Percentiles rank a stretch among this genome's conserved stretches.
These are phyloP conservation scores for Aptenodytes patagonicus DNA, from an alignment of 2,113 vertebrate species.

Conservation along the genomic window DNA sequence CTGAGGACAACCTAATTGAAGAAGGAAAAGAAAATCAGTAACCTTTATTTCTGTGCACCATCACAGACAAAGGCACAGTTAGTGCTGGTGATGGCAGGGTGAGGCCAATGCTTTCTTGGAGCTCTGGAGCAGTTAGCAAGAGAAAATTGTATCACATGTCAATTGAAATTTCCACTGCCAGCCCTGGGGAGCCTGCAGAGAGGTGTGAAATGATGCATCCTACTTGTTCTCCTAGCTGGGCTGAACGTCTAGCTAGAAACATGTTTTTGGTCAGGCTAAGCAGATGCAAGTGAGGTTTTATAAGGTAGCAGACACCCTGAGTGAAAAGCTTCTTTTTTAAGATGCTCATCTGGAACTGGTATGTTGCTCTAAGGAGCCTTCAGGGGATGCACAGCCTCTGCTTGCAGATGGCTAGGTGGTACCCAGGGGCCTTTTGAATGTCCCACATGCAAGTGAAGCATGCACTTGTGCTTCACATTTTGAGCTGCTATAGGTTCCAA, in stretches of 20 bases:
- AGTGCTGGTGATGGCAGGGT: background rate
- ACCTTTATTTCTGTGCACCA: background rate
- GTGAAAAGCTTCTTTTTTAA: background rate
- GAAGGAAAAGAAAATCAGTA: background rate
- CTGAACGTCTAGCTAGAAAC: background rate
- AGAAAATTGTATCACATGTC: background rate
- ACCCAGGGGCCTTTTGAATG: background rate
- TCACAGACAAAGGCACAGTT: background rate
- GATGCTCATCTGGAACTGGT: background rate
- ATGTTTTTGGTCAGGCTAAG: background rate
- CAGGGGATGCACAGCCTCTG: background rate
- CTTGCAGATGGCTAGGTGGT: background rate
- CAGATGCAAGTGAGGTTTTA: background rate
- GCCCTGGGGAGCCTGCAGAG: background rate
- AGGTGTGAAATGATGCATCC: background rate
- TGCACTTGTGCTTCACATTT: background rate
- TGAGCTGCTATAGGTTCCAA: background rate
- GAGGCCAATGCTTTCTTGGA: background rate
- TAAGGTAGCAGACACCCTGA: background rate
- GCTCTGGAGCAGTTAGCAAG: background rate
- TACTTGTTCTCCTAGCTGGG: background rate
- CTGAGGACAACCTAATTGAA: background rate
- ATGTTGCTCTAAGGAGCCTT: background rate
- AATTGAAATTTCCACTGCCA: background rate
- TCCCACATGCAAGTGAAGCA: background rate